A percentile compares a stretch with the other conserved stretches of the same genome.
These are phyloP conservation scores for Clarias platycephalus DNA, from an alignment of 2,797 vertebrate species.

Conservation along the genomic window DNA sequence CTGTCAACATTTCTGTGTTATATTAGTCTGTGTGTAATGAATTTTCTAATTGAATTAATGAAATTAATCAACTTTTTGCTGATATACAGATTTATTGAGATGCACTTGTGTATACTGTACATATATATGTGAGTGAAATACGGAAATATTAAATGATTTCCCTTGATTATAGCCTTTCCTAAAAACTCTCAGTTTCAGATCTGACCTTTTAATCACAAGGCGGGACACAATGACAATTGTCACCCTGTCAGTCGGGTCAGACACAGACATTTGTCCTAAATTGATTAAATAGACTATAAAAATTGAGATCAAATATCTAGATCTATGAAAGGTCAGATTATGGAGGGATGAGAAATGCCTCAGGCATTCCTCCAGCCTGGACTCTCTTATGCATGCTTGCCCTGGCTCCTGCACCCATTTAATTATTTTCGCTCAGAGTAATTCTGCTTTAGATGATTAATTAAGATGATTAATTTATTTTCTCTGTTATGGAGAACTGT, in stretches of 20 bases:
- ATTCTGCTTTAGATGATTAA: constrained; percentile 43
- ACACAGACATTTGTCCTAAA: constrained; percentile 40
- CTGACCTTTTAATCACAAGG: constrained; percentile 33
- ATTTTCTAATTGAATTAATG: too few relatives aligned
- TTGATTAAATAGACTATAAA: constrained; percentile 50
- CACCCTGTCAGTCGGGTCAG: constrained; percentile 31
- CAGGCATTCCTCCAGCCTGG: constrained; percentile 24
- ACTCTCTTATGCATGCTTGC: constrained; percentile 15
- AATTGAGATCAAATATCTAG: constrained; percentile 31
- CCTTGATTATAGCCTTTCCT: not conserved
- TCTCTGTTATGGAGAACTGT: constrained; percentile 40
- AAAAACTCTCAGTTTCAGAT: constrained; percentile 30
- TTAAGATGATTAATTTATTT: constrained; percentile 56
- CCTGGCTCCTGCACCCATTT: constrained; percentile 36
- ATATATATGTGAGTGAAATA: not conserved
- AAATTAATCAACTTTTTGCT: too few relatives aligned
- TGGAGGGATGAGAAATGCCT: constrained; percentile 31
- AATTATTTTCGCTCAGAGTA: constrained; percentile 59
- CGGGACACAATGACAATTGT: constrained; percentile 47
- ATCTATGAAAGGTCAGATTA: constrained; percentile 49
- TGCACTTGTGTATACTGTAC: not conserved
- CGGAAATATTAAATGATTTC: not conserved
- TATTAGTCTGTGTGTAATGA: too few relatives aligned
- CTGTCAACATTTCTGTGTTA: too few relatives aligned
- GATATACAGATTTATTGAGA: too few relatives aligned